Conservation (phyloP, 2,888 invertebrate genomes). For the Meandrusa payeni region DNA sequence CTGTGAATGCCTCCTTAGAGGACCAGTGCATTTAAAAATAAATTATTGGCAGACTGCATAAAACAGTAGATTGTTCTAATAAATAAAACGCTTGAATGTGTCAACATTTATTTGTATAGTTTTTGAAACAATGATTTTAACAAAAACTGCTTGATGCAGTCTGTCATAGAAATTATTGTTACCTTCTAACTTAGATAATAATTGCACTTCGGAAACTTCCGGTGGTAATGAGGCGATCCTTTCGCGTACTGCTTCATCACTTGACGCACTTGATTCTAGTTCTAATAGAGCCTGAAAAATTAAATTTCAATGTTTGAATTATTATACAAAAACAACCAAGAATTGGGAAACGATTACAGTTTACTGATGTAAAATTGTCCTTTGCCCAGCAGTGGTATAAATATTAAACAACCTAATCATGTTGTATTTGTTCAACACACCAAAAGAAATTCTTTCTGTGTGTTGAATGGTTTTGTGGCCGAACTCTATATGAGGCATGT, state of each 20-base stretch:
- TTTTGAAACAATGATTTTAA: conserved; percentile 28
- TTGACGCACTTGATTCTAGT: conserved; percentile 96
- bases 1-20: too few relatives aligned
- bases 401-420: too few relatives aligned
- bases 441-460: too few relatives aligned
- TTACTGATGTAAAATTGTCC: too few relatives aligned
- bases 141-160: conserved; percentile 23
- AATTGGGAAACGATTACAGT: too few relatives aligned
- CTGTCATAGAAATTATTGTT: conserved; percentile 41
- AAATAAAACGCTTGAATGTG: conserved; percentile 35
- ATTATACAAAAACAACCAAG: too few relatives aligned
- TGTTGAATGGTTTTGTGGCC: too few relatives aligned
- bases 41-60: conserved; percentile 20
- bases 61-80: conserved; percentile 22
- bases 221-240: conserved; percentile 96
- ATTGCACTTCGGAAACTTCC: conserved; percentile 95
- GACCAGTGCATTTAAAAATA: too few relatives aligned
- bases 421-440: too few relatives aligned
- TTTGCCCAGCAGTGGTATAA: too few relatives aligned
- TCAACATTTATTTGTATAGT: conserved; percentile 33
- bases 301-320: not conserved
- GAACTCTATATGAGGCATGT: too few relatives aligned
- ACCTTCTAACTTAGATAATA: conserved; percentile 93
- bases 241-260: conserved; percentile 95
- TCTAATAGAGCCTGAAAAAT: conserved; percentile 84